These are phyloP conservation scores for Vireo griseus DNA, from an alignment of 2,797 vertebrate species.

Conservation along the genomic window DNA sequence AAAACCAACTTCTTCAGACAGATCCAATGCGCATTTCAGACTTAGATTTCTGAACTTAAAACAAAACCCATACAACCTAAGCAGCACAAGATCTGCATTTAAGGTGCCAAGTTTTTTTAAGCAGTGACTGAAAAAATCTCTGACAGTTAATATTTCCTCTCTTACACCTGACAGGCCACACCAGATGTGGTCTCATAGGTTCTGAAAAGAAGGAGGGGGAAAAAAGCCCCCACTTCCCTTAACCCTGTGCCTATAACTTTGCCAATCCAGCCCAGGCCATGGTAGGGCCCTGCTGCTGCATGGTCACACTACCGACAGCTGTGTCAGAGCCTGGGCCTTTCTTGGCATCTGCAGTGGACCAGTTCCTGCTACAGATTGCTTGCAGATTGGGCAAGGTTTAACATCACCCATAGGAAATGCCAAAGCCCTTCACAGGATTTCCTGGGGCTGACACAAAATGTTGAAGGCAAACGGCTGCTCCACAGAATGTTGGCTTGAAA, in stretches of 20 bases:
- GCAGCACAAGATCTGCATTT: neutral
- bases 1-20: neutral
- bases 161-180: neutral
- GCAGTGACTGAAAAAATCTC: neutral
- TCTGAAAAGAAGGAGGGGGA: accelerated
- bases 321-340: neutral
- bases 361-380: neutral
- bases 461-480: neutral
- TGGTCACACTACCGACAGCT: accelerated
- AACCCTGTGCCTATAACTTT: neutral
- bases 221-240: neutral
- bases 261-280: accelerated
- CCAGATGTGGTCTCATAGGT: neutral
- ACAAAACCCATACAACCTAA: neutral
- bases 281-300: neutral
- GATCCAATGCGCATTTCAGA: neutral
- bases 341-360: neutral
- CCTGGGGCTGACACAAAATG: neutral
- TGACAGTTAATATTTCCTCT: neutral
- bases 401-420: neutral
- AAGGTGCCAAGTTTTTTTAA: neutral
- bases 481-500: neutral
- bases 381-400: neutral
- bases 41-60: neutral
- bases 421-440: neutral